Evolutionary conservation across 2,888 invertebrate genomes (phyloP).

Genomic region (Limnephilus marmoratus): DNA sequence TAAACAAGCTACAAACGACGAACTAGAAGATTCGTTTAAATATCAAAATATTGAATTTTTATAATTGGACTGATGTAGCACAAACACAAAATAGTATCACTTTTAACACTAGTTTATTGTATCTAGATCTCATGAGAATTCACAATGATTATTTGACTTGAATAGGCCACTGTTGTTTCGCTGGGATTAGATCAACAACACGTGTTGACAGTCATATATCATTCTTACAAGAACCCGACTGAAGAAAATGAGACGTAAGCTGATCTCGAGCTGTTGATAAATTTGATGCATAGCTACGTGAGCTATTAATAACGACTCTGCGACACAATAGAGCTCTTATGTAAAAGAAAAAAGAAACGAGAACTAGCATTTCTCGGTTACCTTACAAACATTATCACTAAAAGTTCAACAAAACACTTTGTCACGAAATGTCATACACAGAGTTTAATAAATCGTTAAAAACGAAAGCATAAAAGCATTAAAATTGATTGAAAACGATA

Average conservation of each 20-base stretch:
- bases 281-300: neutral
- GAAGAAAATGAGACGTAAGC: neutral
- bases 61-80: neutral
- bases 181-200: neutral
- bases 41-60: neutral
- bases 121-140: neutral
- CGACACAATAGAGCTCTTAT: neutral
- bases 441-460: neutral
- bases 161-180: conserved; percentile 2
- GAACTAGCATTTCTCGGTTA: neutral
- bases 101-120: neutral
- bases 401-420: neutral
- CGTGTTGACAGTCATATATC: conserved; percentile 2
- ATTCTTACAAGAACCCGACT: neutral
- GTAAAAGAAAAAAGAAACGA: neutral
- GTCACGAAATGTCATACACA: neutral
- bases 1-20: neutral
- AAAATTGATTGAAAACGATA: neutral
- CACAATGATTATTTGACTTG: neutral
- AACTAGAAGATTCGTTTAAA: neutral
- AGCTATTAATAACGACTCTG: neutral
- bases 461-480: neutral
- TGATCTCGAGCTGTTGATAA: neutral
- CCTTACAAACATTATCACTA: neutral
- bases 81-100: neutral